Evolutionary conservation across 64 coral and sea anemone species (phyloP), one percentile per base, ranked within the genome.

Genomic region (Actinia tenebrosa): DNA sequence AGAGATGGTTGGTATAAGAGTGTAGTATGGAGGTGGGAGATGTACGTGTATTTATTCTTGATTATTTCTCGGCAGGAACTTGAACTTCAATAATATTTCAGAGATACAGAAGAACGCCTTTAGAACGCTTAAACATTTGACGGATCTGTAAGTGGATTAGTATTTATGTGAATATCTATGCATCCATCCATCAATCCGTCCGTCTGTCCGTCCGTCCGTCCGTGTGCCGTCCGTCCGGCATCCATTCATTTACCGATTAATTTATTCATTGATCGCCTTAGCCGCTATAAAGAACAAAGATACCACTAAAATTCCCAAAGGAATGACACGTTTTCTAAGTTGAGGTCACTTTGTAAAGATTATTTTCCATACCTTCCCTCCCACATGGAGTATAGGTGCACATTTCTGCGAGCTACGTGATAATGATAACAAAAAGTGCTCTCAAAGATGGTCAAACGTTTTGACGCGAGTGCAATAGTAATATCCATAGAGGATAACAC

Each of bases 71-170:
- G 15, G 13, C 77, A 79, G 77, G n/a, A 79, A 79, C 45, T 23
- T 79, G 20, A 79, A 79, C 77, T 79, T 23, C 45, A 79, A 79
- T n/a, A 79, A 47, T 16, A 79, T 79, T 43, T 79, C 77, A 20
- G 45, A 14, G 45, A 19, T 79, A 37, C 77, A 37, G 15, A 37
- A 47, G n/a, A 23, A 79, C 16, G 77, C 77, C 10, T 79, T 79
- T 3, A 79, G n/a, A 37, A 1, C 8, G 17, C 25, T 79, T 17
- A 11, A 47, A 16, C 3, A 43, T 79, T n/a, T 79, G 15, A 5
- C 0, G 45, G 77, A 79, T 16, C 14, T 79, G 77, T 79, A 79
- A 79, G 77, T 79, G 11, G 60, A 61, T 18, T 50, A 5, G 1
- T 50, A 50, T 50, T 8, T 4, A 8, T 50, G 47, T 50, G 47